Percentiles rank a stretch among this genome's conserved stretches.
These are phyloP conservation scores for Polietes domitor DNA, from an alignment of 2,888 invertebrate genomes.

Conservation along the genomic window DNA sequence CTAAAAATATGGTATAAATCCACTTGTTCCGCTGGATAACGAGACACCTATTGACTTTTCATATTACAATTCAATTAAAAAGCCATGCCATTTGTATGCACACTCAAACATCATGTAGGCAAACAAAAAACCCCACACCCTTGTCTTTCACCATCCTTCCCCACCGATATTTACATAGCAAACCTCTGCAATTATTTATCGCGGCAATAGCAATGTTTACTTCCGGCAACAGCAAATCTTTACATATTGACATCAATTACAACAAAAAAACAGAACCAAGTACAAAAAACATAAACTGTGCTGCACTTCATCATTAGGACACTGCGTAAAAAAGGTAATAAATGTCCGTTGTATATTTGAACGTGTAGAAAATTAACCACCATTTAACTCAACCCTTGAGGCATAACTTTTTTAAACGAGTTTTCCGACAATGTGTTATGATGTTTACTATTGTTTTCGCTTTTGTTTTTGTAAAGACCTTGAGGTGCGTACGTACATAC, in stretches of 20 bases:
- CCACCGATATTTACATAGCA: background rate
- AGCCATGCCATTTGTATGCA: background rate
- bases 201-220: background rate
- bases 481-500: background rate
- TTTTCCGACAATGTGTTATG: slow-evolving; percentile 42
- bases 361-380: slow-evolving; percentile 50
- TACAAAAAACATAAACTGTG: slow-evolving; percentile 5
- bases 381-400: slow-evolving; percentile 53
- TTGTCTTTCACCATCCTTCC: too few species aligned
- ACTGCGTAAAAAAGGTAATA: slow-evolving; percentile 45
- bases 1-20: too few species aligned
- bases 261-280: slow-evolving; percentile 23
- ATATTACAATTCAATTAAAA: slow-evolving; percentile 20
- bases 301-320: slow-evolving; percentile 40
- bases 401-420: slow-evolving; percentile 30
- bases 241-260: slow-evolving; percentile 53
- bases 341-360: slow-evolving; percentile 3
- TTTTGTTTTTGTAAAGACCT: background rate
- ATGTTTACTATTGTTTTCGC: slow-evolving; percentile 28
- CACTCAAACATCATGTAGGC: background rate
- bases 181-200: background rate
- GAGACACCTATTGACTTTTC: slow-evolving; percentile 9
- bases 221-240: slow-evolving; percentile 39
- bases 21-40: too few species aligned
- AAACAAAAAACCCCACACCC: too few species aligned